A percentile compares a stretch with the other conserved stretches of the same genome.
phyloP scores from a whole-genome alignment of 2,888 invertebrate genomes.

The Eueremaeus valkanovi region DNA sequence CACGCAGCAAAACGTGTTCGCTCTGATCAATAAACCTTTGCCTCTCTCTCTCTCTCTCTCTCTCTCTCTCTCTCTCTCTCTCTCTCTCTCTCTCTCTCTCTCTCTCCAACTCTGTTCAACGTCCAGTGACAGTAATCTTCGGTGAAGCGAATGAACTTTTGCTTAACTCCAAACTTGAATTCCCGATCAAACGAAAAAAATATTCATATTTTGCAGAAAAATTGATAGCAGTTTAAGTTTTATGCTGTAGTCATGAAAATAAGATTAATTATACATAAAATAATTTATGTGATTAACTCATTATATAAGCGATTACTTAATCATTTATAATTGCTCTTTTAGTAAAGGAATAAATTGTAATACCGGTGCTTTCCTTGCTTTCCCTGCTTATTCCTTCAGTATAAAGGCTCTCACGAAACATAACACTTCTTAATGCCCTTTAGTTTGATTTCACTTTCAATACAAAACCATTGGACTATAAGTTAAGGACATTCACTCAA shows the following conservation, averaged over 20 bases:
- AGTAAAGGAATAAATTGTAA: no score
- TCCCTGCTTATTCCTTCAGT: background rate
- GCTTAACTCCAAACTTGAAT: background rate
- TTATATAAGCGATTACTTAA: background rate
- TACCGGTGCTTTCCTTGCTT: background rate
- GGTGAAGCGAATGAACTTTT: constrained; percentile 13
- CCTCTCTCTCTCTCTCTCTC: background rate
- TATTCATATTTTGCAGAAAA: background rate
- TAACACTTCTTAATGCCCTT: background rate
- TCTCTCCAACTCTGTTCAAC: background rate
- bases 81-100: background rate
- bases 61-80: background rate
- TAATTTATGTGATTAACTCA: constrained; percentile 1
- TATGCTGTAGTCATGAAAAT: background rate
- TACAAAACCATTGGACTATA: background rate
- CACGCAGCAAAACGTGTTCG: constrained; percentile 23
- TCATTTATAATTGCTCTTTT: background rate
- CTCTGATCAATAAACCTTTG: constrained; percentile 10
- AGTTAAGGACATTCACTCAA: background rate
- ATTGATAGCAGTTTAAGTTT: background rate
- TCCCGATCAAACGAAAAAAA: background rate
- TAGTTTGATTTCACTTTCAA: background rate
- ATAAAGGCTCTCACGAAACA: background rate
- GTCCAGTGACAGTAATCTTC: constrained; percentile 11
- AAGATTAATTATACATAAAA: background rate